A percentile compares a stretch with the other conserved stretches of the same genome.
These are phyloP conservation scores for Nemurella pictetii DNA, from an alignment of 2,888 invertebrate species.

Conservation along the genomic window DNA sequence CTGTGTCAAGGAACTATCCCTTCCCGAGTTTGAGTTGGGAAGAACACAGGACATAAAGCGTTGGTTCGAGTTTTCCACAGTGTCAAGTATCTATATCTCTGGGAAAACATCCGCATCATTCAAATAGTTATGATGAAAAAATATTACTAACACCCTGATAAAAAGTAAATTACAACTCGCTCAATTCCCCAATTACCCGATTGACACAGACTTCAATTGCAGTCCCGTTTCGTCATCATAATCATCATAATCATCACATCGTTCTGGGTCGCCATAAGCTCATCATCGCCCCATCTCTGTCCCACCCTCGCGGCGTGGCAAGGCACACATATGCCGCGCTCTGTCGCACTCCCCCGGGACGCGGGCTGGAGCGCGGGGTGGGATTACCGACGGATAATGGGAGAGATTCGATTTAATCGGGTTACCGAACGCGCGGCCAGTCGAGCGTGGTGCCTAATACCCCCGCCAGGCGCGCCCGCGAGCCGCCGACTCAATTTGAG, in stretches of 20 bases:
- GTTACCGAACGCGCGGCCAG: constrained; percentile 36
- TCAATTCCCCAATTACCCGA: neutral
- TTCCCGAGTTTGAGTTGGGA: too few species aligned
- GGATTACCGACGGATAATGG: constrained; percentile 36
- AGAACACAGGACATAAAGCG: too few species aligned
- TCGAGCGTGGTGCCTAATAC: constrained; percentile 36
- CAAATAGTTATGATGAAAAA: too few species aligned
- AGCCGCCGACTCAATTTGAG: constrained; percentile 38
- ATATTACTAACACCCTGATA: too few species aligned
- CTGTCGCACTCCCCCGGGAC: neutral
- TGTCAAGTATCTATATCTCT: too few species aligned
- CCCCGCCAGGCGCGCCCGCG: constrained; percentile 26
- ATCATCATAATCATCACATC: neutral
- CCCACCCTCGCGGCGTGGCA: neutral
- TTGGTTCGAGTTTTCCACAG: too few species aligned
- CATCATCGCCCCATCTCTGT: constrained; percentile 15
- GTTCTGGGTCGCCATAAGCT: neutral
- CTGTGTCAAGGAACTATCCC: too few species aligned
- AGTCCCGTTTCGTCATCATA: constrained; percentile 37
- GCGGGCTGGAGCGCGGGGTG: too few species aligned
- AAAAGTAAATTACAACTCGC: neutral
- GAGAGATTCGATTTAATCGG: constrained; percentile 40
- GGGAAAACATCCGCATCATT: too few species aligned
- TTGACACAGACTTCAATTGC: constrained; percentile 39
- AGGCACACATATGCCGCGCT: neutral